A percentile compares a stretch with the other conserved stretches of the same genome.
Conservation (phyloP, 2,888 invertebrate genomes). For the Cosmopolites sordidus region DNA sequence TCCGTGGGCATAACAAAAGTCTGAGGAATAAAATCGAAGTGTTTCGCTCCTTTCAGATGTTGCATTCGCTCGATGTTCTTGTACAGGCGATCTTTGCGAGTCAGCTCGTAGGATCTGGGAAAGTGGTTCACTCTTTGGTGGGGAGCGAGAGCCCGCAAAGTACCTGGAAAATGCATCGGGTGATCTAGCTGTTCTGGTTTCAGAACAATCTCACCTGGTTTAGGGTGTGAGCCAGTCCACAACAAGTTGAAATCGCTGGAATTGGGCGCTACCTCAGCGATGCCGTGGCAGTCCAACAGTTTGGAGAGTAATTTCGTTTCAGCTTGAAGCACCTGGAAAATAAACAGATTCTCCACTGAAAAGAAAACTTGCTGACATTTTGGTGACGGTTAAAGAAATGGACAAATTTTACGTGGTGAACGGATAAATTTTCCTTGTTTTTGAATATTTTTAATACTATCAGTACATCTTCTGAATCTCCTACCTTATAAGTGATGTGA, state of each 20-base stretch:
- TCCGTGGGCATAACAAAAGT: constrained; percentile 94
- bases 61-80: constrained; percentile 89
- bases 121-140: constrained; percentile 96
- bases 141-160: constrained; percentile 72
- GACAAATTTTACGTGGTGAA: no score
- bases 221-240: constrained; percentile 91
- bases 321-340: constrained; percentile 57
- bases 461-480: no score
- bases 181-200: neutral
- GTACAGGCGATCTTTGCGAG: constrained; percentile 91
- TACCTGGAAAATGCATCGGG: constrained; percentile 42
- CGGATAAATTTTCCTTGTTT: neutral
- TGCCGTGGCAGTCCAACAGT: constrained; percentile 72
- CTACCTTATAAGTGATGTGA: constrained; percentile 69
- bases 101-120: constrained; percentile 91
- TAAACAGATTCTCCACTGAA: neutral
- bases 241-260: constrained; percentile 76
- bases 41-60: constrained; percentile 72
- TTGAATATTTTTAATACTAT: neutral
- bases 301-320: constrained; percentile 76
- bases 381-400: no score
- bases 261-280: constrained; percentile 68
- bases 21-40: constrained; percentile 92
- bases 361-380: no score
- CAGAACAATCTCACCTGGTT: constrained; percentile 63